Evolutionary conservation across 1,140 invertebrate species (phyloP).

Genomic region (Parapsyche elsis): DNA sequence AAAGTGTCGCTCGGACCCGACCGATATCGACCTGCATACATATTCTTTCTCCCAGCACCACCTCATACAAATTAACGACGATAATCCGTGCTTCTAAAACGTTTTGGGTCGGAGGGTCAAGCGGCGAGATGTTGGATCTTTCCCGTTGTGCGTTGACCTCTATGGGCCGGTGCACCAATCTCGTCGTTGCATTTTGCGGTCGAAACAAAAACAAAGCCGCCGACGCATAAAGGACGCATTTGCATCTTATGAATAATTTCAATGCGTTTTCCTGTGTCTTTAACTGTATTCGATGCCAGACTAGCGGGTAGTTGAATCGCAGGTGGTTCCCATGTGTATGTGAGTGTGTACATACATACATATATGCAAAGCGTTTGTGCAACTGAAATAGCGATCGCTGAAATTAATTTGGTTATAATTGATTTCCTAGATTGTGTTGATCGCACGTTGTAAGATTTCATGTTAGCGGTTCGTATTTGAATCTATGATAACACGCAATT

Average conservation of each 20-base stretch:
- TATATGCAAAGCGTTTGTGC: not conserved
- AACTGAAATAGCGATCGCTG: too few relatives aligned
- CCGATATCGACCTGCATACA: too few relatives aligned
- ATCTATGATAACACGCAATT: too few relatives aligned
- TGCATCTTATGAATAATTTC: slow-evolving; percentile 51
- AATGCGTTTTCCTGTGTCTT: slow-evolving; percentile 19
- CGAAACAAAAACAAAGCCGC: slow-evolving; percentile 26
- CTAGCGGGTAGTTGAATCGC: not conserved
- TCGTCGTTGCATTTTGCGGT: slow-evolving; percentile 13
- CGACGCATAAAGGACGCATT: slow-evolving; percentile 41
- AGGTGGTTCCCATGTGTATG: not conserved
- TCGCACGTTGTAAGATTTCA: too few relatives aligned
- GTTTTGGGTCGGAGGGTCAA: too few relatives aligned
- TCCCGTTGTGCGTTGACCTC: slow-evolving; percentile 25
- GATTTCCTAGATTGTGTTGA: too few relatives aligned
- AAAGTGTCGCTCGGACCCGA: not conserved
- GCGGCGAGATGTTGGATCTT: not conserved
- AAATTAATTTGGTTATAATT: too few relatives aligned
- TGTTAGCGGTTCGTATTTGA: too few relatives aligned
- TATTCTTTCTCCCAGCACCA: too few relatives aligned
- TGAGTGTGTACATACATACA: slow-evolving; percentile 29
- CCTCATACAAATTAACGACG: too few relatives aligned
- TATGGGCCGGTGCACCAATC: not conserved
- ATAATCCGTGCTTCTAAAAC: too few relatives aligned
- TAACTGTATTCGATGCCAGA: slow-evolving; percentile 19